Percentiles rank a stretch among this genome's conserved stretches.
Evolutionary conservation across 2,113 vertebrate genomes (phyloP).

Genomic region (Mesitornis unicolor): DNA sequence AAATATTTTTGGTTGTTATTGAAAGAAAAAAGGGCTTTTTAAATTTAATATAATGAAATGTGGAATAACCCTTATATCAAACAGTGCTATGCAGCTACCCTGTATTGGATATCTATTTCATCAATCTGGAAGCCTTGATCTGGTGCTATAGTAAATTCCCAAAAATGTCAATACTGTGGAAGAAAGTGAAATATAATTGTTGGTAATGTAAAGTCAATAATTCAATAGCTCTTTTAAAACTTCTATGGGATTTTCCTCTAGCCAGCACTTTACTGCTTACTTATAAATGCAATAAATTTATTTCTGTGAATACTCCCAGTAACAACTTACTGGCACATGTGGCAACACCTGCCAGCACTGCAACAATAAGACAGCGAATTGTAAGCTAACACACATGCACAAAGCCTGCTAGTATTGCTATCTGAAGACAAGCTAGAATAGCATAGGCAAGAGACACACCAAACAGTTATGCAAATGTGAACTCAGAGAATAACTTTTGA

Average conservation of each 20-base stretch:
- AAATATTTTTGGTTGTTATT: neutral
- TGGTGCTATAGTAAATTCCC: neutral
- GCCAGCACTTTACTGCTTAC: neutral
- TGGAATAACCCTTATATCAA: neutral
- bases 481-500: neutral
- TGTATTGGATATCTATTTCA: neutral
- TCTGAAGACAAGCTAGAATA: neutral
- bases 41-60: neutral
- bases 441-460: neutral
- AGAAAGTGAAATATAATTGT: neutral
- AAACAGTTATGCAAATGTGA: neutral
- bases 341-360: neutral
- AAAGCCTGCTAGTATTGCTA: neutral
- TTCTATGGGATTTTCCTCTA: neutral
- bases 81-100: neutral
- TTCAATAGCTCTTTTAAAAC: neutral
- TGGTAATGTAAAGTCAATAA: neutral
- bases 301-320: neutral
- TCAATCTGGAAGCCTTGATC: neutral
- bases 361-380: neutral
- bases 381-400: neutral
- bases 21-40: neutral
- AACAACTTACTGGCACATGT: neutral
- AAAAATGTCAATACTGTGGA: neutral
- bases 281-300: neutral